Evolutionary conservation across 2,113 vertebrate genomes (phyloP).

Genomic region (Eira barbara): DNA sequence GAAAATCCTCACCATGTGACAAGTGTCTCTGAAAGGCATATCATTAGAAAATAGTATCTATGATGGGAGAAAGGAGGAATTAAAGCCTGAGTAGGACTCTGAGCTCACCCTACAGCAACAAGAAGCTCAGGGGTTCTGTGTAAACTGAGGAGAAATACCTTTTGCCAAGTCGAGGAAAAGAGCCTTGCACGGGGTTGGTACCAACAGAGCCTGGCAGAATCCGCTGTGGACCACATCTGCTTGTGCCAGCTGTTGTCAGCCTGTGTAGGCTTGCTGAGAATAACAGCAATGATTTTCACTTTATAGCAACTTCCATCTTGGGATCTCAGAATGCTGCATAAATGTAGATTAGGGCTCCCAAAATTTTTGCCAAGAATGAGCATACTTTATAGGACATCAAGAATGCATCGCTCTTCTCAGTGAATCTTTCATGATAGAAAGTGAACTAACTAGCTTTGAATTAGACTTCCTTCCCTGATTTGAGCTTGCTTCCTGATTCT

Average conservation of each 20-base stretch:
- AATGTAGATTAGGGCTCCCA: slow-evolving; percentile 56
- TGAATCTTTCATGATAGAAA: not conserved
- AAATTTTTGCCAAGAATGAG: slow-evolving; percentile 18
- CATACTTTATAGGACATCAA: not conserved
- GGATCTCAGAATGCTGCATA: slow-evolving; percentile 69
- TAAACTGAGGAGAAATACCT: slow-evolving; percentile 11
- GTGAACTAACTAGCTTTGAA: not conserved
- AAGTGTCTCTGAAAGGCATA: not conserved
- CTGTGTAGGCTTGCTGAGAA: slow-evolving; percentile 65
- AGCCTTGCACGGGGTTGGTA: not conserved
- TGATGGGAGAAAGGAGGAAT: not conserved
- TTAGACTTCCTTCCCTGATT: not conserved
- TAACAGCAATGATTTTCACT: slow-evolving; percentile 76
- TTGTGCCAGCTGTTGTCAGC: slow-evolving; percentile 64
- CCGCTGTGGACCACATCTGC: slow-evolving; percentile 53
- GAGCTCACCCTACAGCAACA: not conserved
- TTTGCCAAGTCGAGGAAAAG: slow-evolving; percentile 3
- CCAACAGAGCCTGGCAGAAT: slow-evolving; percentile 29
- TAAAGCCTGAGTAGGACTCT: not conserved
- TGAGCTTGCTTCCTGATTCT: not conserved
- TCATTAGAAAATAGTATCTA: not conserved
- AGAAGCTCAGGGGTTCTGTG: fast-evolving
- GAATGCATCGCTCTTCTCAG: not conserved
- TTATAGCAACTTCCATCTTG: slow-evolving; percentile 76
- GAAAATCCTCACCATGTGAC: not conserved